These are phyloP conservation scores for Drosophila mulleri DNA, from an alignment of 2,888 invertebrate genomes.

Conservation along the genomic window DNA sequence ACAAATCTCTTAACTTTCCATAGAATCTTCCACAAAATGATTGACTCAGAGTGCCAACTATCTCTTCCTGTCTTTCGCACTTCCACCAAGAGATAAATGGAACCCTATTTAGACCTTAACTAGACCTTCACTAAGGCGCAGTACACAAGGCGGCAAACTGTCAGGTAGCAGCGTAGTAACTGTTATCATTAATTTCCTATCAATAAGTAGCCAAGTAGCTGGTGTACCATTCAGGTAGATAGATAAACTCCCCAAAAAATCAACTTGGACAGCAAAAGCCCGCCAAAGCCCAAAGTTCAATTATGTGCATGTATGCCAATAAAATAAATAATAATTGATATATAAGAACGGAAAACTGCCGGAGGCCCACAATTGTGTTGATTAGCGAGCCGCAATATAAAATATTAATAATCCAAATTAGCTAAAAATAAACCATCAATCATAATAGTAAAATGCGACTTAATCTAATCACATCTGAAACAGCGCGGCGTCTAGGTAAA, in stretches of 20 bases:
- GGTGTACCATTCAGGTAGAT: constrained; percentile 33
- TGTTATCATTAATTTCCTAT: constrained; percentile 32
- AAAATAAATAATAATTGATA: constrained; percentile 22
- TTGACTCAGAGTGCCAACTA: not conserved
- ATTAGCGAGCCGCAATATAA: constrained; percentile 48
- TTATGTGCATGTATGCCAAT: constrained; percentile 40
- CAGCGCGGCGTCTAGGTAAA: constrained; percentile 77
- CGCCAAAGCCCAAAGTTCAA: constrained; percentile 59
- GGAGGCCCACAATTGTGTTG: constrained; percentile 46
- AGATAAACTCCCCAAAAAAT: constrained; percentile 34
- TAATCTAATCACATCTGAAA: constrained; percentile 70
- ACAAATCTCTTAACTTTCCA: not conserved
- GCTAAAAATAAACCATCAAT: constrained; percentile 76
- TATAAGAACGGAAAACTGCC: constrained; percentile 10
- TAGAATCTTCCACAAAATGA: not conserved
- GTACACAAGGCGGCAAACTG: not conserved
- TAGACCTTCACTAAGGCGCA: constrained; percentile 16
- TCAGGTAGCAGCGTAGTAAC: constrained; percentile 8
- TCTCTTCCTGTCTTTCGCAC: not conserved
- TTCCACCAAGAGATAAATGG: not conserved
- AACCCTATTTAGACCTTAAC: constrained; percentile 9
- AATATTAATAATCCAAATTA: constrained; percentile 73
- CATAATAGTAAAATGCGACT: constrained; percentile 54
- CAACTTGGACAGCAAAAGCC: constrained; percentile 14
- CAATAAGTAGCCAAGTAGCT: constrained; percentile 22